phyloP scores from a whole-genome alignment of 2,113 vertebrate genomes.

The Electrona antarctica region DNA sequence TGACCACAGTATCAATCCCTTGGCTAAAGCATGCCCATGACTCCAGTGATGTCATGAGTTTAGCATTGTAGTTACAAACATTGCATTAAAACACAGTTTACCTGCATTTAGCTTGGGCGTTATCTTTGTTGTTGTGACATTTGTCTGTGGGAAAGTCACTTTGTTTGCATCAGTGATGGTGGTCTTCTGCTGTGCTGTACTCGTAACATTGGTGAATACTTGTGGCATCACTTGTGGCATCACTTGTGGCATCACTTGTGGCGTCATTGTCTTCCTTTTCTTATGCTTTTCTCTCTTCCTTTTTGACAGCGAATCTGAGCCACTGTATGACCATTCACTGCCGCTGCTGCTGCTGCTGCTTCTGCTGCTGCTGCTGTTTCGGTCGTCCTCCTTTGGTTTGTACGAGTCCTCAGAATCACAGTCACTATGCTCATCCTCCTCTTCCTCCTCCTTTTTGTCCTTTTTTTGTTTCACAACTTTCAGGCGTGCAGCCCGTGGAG shows the following conservation, averaged over 20 bases:
- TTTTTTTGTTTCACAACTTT: background rate
- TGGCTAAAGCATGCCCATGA: no score
- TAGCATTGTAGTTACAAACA: no score
- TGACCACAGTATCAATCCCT: no score
- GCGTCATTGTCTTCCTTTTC: background rate
- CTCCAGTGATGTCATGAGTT: no score
- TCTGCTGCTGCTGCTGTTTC: no score
- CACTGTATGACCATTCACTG: background rate
- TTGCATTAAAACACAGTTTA: background rate
- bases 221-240: background rate
- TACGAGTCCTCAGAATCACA: background rate
- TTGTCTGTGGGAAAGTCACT: background rate
- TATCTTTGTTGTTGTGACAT: background rate
- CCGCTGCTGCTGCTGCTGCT: no score
- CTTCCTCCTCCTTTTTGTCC: constrained; percentile 8
- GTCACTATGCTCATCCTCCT: background rate
- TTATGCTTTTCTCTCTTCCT: constrained; percentile 32
- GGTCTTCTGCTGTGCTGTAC: background rate
- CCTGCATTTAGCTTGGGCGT: background rate
- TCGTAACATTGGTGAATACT: background rate
- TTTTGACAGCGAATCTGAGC: background rate
- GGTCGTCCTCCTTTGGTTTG: no score
- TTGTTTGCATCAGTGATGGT: background rate
- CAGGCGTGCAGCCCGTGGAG: no score
- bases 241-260: background rate